phyloP scores from a whole-genome alignment of 2,888 invertebrate species.

The Marronus borbonicus region DNA sequence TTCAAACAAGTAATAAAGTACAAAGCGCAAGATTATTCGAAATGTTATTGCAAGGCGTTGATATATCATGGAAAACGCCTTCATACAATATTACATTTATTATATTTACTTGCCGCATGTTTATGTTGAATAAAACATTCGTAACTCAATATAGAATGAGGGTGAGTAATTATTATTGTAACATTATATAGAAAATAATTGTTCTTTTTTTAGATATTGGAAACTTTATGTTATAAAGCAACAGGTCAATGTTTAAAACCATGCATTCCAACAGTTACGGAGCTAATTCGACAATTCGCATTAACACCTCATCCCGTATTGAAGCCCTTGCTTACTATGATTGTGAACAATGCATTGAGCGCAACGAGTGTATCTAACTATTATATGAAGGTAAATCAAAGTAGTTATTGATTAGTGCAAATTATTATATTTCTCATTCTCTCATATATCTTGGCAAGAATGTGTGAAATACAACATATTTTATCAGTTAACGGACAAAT shows the following conservation, averaged over 20 bases:
- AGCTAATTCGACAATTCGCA: constrained; percentile 19
- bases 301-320: constrained; percentile 19
- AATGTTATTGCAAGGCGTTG: constrained; percentile 6
- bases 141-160: constrained; percentile 27
- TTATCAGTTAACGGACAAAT: too few relatives aligned
- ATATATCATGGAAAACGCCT: constrained; percentile 29
- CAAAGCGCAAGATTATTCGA: constrained; percentile 14
- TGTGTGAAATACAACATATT: too few relatives aligned
- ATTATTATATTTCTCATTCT: too few relatives aligned
- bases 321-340: constrained; percentile 36
- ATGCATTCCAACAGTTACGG: constrained; percentile 16
- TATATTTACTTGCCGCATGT: constrained; percentile 33
- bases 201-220: constrained; percentile 18
- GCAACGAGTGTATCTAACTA: constrained; percentile 21
- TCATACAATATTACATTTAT: constrained; percentile 22
- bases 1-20: constrained; percentile 11
- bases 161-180: neutral
- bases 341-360: constrained; percentile 21
- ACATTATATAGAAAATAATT: neutral
- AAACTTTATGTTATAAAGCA: constrained; percentile 20
- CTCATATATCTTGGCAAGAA: neutral
- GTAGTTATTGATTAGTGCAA: neutral
- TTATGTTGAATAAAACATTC: constrained; percentile 19
- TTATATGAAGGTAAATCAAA: constrained; percentile 29
- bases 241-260: constrained; percentile 26